Evolutionary conservation across 2,113 vertebrate genomes (phyloP), one percentile per base, ranked within the genome.

Genomic region (Synchiropus splendidus): DNA sequence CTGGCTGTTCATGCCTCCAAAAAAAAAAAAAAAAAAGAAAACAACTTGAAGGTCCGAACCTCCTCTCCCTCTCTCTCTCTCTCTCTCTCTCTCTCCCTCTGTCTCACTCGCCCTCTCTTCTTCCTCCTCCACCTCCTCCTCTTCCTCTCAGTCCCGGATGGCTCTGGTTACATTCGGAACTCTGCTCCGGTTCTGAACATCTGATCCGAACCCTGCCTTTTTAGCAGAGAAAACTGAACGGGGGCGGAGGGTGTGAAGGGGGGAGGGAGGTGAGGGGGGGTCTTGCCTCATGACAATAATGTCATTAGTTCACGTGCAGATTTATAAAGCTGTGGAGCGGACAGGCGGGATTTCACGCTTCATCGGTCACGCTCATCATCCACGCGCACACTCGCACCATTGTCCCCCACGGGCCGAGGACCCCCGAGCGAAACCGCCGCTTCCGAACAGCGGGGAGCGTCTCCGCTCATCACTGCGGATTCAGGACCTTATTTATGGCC

Each of bases 1-100:
- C 88, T 97, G 90, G 51, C 87, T 88, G 83, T 94, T 93, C 94
- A 96, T 94, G 86, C 85, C 89, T 89, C 14, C 12, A 12, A 36
- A 82, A 38, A 60, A 64, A 80, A 81, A 77, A 69, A 53, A 40
- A 70, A 50, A 65, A 39, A 61, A 64, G 48, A 63, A 64, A 46
- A 39, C 75, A 68, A 74, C n/a, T n/a, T n/a, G n/a, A n/a, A n/a
- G n/a, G n/a, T n/a, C n/a, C n/a, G 80, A 75, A 70, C 70, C 31
- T 50, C 56, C 62, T 46, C 67, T 58, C 58, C 58, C 47, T 44
- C 61, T 49, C 21, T 45, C 37, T 31, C 21, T 13, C 48, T 39
- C 42, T 40, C 51, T 48, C 42, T 47, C 27, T 49, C 31, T 15
- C 57, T 55, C 50, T 57, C 44, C 64, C 36, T 66, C 21, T 49